A percentile compares a stretch with the other conserved stretches of the same genome.
Evolutionary conservation across 2,888 invertebrate genomes (phyloP).

Genomic region (Anoncus sp.): DNA sequence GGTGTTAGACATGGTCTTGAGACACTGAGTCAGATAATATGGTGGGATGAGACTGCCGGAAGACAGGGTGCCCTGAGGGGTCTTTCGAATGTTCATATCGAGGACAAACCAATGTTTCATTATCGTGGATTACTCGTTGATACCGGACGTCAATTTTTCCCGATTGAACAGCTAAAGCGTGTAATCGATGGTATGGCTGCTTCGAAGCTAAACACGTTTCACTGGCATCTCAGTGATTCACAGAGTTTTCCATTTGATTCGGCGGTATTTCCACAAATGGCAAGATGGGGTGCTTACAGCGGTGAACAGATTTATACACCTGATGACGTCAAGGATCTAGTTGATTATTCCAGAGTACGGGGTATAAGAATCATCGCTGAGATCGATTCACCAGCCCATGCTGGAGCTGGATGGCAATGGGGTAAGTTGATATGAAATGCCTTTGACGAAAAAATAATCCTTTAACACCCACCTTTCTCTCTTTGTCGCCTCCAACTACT

Average conservation of each 20-base stretch:
- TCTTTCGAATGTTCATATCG: slow-evolving; percentile 87
- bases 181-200: slow-evolving; percentile 95
- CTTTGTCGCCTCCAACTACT: too few species aligned
- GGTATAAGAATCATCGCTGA: slow-evolving; percentile 95
- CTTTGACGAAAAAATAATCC: too few species aligned
- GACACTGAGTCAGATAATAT: slow-evolving; percentile 91
- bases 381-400: slow-evolving; percentile 96
- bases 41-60: slow-evolving; percentile 89
- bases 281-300: slow-evolving; percentile 93
- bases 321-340: slow-evolving; percentile 89
- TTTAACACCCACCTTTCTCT: too few species aligned
- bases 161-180: slow-evolving; percentile 88
- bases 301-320: slow-evolving; percentile 90
- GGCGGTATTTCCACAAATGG: slow-evolving; percentile 90
- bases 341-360: slow-evolving; percentile 90
- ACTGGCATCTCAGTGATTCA: slow-evolving; percentile 96
- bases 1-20: slow-evolving; percentile 92
- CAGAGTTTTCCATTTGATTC: slow-evolving; percentile 96
- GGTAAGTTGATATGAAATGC: slow-evolving; percentile 83
- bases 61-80: slow-evolving; percentile 86
- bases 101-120: slow-evolving; percentile 91
- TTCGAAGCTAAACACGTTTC: slow-evolving; percentile 95
- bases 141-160: slow-evolving; percentile 95
- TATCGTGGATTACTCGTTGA: slow-evolving; percentile 96
- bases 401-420: slow-evolving; percentile 95